These are phyloP conservation scores for Parnassius mnemosyne DNA, from an alignment of 2,888 invertebrate genomes.

Conservation along the genomic window DNA sequence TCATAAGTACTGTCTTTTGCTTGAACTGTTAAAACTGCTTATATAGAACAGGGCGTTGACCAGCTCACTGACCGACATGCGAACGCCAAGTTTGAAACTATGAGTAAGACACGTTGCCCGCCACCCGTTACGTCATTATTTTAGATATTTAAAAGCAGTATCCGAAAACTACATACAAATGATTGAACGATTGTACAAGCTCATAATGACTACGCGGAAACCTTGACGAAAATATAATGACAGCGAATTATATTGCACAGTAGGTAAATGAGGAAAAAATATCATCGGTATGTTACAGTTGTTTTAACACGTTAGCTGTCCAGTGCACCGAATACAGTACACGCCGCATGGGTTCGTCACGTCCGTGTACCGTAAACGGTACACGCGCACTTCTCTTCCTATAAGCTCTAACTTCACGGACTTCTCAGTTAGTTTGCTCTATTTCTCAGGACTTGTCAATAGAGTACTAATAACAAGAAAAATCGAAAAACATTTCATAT, in stretches of 20 bases:
- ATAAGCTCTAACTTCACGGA: no score
- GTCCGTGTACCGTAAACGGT: no score
- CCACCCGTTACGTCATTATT: neutral
- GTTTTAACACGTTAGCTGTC: no score
- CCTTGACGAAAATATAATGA: neutral
- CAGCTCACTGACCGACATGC: slow-evolving; percentile 62
- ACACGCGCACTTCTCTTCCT: no score
- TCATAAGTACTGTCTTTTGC: no score
- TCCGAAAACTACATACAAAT: neutral
- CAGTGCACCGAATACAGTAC: no score
- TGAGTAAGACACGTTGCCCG: neutral
- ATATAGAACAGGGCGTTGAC: slow-evolving; percentile 52
- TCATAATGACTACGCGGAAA: neutral
- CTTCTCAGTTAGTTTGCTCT: no score
- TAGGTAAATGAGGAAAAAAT: neutral
- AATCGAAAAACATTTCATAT: no score
- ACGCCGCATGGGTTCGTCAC: no score
- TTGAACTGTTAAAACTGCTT: neutral
- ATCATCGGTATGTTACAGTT: no score
- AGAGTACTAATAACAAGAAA: no score
- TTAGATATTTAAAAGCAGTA: neutral
- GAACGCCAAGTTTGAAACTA: slow-evolving; percentile 42
- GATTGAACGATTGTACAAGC: neutral
- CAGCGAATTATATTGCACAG: neutral
- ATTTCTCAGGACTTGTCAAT: no score